Conservation (phyloP, 2,797 vertebrate genomes). For the Moxostoma hubbsi region DNA sequence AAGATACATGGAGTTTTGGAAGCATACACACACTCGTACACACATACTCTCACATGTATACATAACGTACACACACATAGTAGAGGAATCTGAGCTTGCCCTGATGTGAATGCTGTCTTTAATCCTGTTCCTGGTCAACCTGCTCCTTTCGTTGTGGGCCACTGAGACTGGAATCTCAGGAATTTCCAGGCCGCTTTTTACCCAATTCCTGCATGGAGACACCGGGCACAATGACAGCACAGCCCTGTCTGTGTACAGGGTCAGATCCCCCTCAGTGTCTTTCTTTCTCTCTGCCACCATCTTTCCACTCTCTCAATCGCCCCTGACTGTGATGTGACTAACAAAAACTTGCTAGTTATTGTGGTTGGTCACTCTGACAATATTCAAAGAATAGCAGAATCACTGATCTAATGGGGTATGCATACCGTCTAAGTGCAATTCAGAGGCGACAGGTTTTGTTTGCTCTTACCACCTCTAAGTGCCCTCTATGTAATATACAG, state of each 20-base stretch:
- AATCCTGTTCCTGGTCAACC: slow-evolving; percentile 60
- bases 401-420: neutral
- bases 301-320: slow-evolving; percentile 30
- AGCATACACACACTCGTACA: slow-evolving; percentile 31
- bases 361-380: slow-evolving; percentile 24
- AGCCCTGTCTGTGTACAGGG: slow-evolving; percentile 42
- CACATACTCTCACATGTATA: slow-evolving; percentile 30
- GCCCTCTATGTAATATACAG: neutral
- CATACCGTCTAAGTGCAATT: neutral
- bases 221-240: slow-evolving; percentile 54
- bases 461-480: neutral
- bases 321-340: slow-evolving; percentile 26
- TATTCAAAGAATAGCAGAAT: neutral
- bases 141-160: slow-evolving; percentile 55
- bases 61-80: slow-evolving; percentile 42
- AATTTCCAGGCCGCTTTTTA: slow-evolving; percentile 59
- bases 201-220: slow-evolving; percentile 46
- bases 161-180: slow-evolving; percentile 50
- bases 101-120: slow-evolving; percentile 59
- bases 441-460: neutral
- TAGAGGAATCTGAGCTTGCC: slow-evolving; percentile 50
- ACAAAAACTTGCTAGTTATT: slow-evolving; percentile 32
- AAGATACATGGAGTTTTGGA: slow-evolving; percentile 54
- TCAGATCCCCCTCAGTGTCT: slow-evolving; percentile 39
- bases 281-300: slow-evolving; percentile 26